Conservation (phyloP, 1,140 invertebrate genomes). For the Phymorhynchus buccinoides region DNA sequence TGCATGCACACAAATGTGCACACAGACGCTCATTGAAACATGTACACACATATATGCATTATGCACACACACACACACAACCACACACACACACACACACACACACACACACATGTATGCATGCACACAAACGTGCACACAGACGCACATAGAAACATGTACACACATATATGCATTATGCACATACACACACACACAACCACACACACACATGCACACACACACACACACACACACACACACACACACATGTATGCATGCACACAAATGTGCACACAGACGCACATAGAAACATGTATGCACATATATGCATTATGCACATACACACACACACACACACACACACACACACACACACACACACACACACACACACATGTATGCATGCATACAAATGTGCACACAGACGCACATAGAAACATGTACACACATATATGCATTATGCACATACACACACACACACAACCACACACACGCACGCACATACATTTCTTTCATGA, state of each 20-base stretch:
- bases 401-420: background rate
- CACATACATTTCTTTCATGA: too few relatives aligned
- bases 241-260: background rate
- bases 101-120: too few relatives aligned
- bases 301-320: background rate
- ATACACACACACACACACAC: background rate
- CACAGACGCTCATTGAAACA: background rate
- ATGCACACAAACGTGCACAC: too few relatives aligned
- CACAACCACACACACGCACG: background rate
- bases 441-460: background rate
- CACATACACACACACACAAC: too few relatives aligned
- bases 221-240: background rate
- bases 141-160: too few relatives aligned
- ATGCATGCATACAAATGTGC: too few relatives aligned
- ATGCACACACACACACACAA: background rate
- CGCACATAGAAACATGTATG: background rate
- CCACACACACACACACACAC: background rate
- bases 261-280: background rate
- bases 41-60: background rate
- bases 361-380: too few relatives aligned
- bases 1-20: background rate
- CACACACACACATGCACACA: background rate
- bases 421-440: background rate
- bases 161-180: too few relatives aligned
- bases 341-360: too few relatives aligned